Conservation (phyloP, 2,113 vertebrate genomes). For the Rhinolophus ferrumequinum region DNA sequence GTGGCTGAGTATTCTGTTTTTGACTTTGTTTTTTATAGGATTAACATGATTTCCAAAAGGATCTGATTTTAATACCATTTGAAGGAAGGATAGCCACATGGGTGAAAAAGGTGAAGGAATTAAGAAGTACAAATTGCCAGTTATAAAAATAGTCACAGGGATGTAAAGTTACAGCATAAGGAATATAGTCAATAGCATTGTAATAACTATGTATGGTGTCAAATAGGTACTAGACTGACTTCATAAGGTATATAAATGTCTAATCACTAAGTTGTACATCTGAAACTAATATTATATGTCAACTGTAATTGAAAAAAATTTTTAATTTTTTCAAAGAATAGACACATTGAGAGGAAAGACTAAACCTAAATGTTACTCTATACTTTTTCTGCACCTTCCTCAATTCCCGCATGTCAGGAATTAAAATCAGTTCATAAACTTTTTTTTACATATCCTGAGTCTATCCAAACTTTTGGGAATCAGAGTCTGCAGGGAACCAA, state of each 20-base stretch:
- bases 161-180: neutral
- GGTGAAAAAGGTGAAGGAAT: neutral
- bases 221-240: neutral
- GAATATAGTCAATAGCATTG: neutral
- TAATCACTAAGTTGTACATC: neutral
- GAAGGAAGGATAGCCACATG: neutral
- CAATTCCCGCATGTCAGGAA: neutral
- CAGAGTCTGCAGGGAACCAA: neutral
- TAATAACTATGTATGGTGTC: neutral
- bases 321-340: neutral
- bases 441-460: neutral
- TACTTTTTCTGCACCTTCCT: neutral
- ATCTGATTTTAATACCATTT: neutral
- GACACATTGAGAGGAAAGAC: neutral
- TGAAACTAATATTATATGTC: neutral
- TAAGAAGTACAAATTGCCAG: neutral
- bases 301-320: neutral
- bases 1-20: neutral
- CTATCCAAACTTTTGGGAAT: neutral
- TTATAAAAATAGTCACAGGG: neutral
- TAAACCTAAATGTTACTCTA: neutral
- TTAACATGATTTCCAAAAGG: constrained; percentile 1
- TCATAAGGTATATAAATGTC: neutral
- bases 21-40: neutral
- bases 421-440: neutral